phyloP scores from a whole-genome alignment of 2,113 vertebrate genomes.

The Thinocorus orbignyianus region DNA sequence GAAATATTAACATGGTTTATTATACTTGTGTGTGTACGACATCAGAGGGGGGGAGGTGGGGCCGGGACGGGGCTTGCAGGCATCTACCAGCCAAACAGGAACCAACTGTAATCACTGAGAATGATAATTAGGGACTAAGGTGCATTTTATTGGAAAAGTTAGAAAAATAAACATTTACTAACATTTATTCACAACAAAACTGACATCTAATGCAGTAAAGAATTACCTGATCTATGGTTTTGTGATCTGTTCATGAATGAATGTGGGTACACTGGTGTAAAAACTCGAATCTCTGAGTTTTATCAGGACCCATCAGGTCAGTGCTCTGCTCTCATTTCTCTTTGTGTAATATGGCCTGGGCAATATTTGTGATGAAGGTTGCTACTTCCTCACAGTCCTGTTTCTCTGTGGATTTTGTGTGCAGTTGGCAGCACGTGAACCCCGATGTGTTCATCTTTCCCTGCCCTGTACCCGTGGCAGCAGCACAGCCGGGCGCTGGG shows the following conservation, averaged over 20 bases:
- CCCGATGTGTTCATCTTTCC: background rate
- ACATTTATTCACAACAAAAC: background rate
- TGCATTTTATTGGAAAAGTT: conserved; percentile 18
- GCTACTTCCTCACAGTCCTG: background rate
- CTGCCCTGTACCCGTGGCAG: background rate
- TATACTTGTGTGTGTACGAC: conserved; percentile 75
- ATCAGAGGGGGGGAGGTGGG: conserved; percentile 62
- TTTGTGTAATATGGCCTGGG: background rate
- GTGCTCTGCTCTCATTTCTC: background rate
- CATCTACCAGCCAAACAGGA: background rate
- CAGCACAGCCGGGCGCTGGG: background rate
- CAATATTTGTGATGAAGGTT: background rate
- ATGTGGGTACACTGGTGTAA: background rate
- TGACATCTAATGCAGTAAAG: background rate
- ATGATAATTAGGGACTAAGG: conserved; percentile 4
- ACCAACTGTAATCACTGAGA: background rate
- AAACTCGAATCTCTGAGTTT: background rate
- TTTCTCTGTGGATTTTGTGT: background rate
- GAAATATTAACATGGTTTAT: conserved; percentile 97
- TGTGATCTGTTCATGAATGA: background rate
- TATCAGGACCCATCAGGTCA: background rate
- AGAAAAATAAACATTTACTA: conserved; percentile 61
- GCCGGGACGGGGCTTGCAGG: background rate
- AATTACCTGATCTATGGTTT: background rate
- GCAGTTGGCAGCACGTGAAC: background rate